Evolutionary conservation across 1,140 invertebrate species (phyloP), one percentile per base, ranked within the genome.

Genomic region (Megalopta genalis): DNA sequence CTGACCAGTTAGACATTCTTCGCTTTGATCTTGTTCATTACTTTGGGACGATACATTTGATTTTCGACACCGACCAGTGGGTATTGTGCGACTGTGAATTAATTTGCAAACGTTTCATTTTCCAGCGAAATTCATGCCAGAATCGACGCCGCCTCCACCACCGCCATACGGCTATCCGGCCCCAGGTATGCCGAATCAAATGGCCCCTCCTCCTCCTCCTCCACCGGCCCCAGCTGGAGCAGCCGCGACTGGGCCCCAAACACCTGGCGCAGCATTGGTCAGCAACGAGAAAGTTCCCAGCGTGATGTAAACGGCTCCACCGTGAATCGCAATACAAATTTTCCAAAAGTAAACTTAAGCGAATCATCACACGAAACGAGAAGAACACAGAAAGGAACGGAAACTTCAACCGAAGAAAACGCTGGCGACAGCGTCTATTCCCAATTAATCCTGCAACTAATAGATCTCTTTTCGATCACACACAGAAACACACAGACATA

Each of bases 71-170:
- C 10, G 14, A 46, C 10, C 2, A 46, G 10, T 46, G 10, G 10
- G 10, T 46, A 2, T 46, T 2, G 42, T 12, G 0, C 42, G 42
- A 46, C 2, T 14, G 42, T 2, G 42, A 32, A 46, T 46, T 46
- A 46, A 46, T 14, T 10, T 46, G 3, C 7, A 14, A 18, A 18
- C 16, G 16, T 52, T 52, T 52, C 49, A 3, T 72, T 93, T 93
- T 93, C 86, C 92, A 93, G 91, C 93, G 87, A 92, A 94, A 91
- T 93, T 92, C 90, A 93, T 93, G 93, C 91, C 91, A 62, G 94
- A 94, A 49, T 88, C 92, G 68, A 78, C 93, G 74, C 91, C 92
- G 82, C 89, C 89, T 59, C 91, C 90, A 63, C 88, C 88, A 72
- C 91, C 92, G 62, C 84, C 91, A 67, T 93, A 91, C 74, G 88